Conservation (phyloP, 2,888 invertebrate species). For the Mystacides longicornis region DNA sequence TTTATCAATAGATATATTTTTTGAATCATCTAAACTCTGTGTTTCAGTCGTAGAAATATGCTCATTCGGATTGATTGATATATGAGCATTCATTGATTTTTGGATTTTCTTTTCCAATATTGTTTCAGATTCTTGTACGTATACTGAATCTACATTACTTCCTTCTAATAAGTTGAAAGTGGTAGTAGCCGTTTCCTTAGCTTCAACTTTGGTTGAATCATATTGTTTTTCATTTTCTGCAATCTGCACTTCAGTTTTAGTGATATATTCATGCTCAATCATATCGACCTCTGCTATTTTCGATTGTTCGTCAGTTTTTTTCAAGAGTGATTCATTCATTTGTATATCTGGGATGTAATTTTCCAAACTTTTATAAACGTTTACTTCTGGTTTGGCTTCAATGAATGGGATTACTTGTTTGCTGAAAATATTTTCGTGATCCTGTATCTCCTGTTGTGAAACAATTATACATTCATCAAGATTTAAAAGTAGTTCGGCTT, state of each 20-base stretch:
- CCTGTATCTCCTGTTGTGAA: conserved; percentile 50
- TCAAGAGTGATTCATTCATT: conserved; percentile 54
- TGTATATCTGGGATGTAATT: conserved; percentile 57
- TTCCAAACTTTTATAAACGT: conserved; percentile 47
- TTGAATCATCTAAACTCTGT: conserved; percentile 47
- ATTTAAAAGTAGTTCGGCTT: conserved; percentile 51
- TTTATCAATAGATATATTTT: conserved; percentile 42
- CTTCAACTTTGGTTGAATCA: conserved; percentile 37
- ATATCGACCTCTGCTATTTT: conserved; percentile 55
- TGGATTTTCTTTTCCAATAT: conserved; percentile 45
- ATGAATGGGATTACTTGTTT: conserved; percentile 34
- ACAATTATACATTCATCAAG: conserved; percentile 55
- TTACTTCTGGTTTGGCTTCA: conserved; percentile 36
- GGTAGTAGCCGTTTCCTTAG: conserved; percentile 41
- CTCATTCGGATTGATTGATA: conserved; percentile 51
- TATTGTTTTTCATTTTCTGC: conserved; percentile 55
- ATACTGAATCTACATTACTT: conserved; percentile 49
- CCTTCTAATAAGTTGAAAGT: conserved; percentile 50
- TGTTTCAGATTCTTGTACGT: conserved; percentile 62
- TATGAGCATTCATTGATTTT: conserved; percentile 47
- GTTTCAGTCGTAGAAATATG: conserved; percentile 54
- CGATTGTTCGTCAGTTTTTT: conserved; percentile 39
- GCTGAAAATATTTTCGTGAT: conserved; percentile 56
- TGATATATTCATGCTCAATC: conserved; percentile 53
- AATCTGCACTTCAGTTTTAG: conserved; percentile 49